phyloP scores from a whole-genome alignment of 1,140 invertebrate genomes.

The Mya arenaria region DNA sequence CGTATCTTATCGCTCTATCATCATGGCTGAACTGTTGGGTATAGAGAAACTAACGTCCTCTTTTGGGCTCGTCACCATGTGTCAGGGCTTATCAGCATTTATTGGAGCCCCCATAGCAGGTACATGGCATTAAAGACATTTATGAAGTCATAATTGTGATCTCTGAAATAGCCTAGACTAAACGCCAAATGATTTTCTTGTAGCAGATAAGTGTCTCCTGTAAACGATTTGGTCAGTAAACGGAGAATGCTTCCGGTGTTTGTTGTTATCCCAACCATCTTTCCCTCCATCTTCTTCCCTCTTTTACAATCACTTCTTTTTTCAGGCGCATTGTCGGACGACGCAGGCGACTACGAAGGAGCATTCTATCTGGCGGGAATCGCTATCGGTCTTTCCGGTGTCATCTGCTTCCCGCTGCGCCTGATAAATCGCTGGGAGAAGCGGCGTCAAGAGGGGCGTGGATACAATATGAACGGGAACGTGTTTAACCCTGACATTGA shows the following conservation, averaged over 20 bases:
- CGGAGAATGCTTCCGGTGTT: no score
- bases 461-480: background rate
- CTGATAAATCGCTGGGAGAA: slow-evolving; percentile 68
- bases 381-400: slow-evolving; percentile 64
- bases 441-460: background rate
- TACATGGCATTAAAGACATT: slow-evolving; percentile 73
- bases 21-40: slow-evolving; percentile 95
- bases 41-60: slow-evolving; percentile 96
- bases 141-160: background rate
- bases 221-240: no score
- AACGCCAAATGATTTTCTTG: no score
- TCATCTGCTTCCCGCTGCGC: slow-evolving; percentile 71
- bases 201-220: no score
- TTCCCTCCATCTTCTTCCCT: no score
- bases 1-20: slow-evolving; percentile 95
- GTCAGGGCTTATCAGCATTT: slow-evolving; percentile 94
- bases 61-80: slow-evolving; percentile 95
- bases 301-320: no score
- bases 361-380: slow-evolving; percentile 73
- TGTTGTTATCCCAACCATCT: no score
- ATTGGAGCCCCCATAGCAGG: slow-evolving; percentile 93
- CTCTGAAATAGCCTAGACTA: no score
- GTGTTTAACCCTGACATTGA: background rate
- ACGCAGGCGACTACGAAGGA: slow-evolving; percentile 67
- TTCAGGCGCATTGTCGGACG: slow-evolving; percentile 70